Conservation (phyloP, 2,797 vertebrate species). For the Paramormyrops hopkinsi region DNA sequence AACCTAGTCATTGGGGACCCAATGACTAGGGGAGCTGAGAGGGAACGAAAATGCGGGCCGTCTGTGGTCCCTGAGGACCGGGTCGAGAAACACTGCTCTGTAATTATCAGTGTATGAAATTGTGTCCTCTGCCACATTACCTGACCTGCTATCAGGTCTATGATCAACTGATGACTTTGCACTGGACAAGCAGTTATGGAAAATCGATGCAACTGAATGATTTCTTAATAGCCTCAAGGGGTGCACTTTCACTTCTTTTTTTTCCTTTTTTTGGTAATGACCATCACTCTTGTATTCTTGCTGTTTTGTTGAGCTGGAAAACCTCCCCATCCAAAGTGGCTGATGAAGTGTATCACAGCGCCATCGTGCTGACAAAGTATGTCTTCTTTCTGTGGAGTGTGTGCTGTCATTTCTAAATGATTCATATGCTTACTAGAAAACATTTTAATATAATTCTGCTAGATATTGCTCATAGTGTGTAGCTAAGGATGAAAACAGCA, state of each 20-base stretch:
- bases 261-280: neutral
- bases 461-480: neutral
- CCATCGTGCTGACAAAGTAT: neutral
- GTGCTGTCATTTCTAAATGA: neutral
- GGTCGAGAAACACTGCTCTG: neutral
- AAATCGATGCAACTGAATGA: neutral
- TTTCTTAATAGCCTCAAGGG: neutral
- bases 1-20: neutral
- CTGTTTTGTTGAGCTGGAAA: neutral
- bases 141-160: neutral
- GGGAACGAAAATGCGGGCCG: neutral
- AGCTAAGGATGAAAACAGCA: neutral
- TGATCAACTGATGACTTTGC: neutral
- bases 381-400: neutral
- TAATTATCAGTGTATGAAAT: neutral
- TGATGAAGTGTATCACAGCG: neutral
- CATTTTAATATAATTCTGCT: neutral
- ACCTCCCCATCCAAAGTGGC: neutral
- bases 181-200: neutral
- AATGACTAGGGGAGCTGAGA: neutral
- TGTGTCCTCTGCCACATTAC: neutral
- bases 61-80: neutral
- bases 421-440: neutral
- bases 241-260: neutral
- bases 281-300: neutral